These are phyloP conservation scores for Chymomyza caudatula DNA, from an alignment of 2,888 invertebrate genomes.

Conservation along the genomic window DNA sequence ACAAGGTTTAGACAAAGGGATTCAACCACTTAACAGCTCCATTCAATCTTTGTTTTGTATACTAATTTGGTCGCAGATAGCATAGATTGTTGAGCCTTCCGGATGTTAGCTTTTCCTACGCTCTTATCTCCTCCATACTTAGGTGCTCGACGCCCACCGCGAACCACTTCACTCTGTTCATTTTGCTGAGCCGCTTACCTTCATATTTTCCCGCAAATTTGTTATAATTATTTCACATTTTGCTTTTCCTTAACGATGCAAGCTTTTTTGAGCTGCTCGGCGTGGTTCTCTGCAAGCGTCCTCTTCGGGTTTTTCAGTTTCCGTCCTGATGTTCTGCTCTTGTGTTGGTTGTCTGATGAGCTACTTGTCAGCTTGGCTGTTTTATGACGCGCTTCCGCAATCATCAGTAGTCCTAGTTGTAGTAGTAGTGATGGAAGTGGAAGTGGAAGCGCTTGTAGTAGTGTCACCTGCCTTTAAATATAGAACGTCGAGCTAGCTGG, in stretches of 20 bases:
- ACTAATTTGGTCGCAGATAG: background rate
- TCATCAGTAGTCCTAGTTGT: constrained; percentile 44
- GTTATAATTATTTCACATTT: constrained; percentile 70
- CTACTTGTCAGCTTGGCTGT: constrained; percentile 56
- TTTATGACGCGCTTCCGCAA: constrained; percentile 67
- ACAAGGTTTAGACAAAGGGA: background rate
- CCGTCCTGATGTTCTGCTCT: constrained; percentile 19
- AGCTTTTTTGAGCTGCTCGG: constrained; percentile 42
- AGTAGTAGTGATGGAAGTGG: background rate
- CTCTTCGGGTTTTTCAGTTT: background rate
- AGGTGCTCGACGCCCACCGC: background rate
- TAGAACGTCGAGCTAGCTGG: background rate
- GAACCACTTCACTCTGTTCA: background rate
- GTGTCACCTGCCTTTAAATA: background rate
- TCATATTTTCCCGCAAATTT: constrained; percentile 64
- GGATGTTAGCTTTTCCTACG: background rate
- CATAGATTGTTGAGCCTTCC: background rate
- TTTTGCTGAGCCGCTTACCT: constrained; percentile 24
- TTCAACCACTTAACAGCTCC: background rate
- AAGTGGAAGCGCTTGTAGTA: background rate
- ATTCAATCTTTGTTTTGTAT: background rate
- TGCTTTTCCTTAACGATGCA: constrained; percentile 45
- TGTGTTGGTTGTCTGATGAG: constrained; percentile 36
- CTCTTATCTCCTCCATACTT: background rate
- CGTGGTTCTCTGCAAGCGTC: background rate